Conservation (phyloP, 2,888 invertebrate genomes). For the Pseudeuparius sepicola region DNA sequence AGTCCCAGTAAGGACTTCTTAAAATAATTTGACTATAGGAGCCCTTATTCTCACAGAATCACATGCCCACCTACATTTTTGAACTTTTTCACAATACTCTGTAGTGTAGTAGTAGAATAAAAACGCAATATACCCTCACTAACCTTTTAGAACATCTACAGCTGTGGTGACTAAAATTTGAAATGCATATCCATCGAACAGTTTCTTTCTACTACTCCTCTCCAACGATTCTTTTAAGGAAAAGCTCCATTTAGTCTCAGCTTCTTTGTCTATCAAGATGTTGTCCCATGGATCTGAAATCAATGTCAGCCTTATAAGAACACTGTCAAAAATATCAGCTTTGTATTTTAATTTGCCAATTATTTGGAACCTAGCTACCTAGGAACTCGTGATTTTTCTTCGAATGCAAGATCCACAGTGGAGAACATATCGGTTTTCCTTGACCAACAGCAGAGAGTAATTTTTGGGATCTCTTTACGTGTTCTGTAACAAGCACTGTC, state of each 20-base stretch:
- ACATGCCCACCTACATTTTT: too few relatives aligned
- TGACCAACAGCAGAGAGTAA: slow-evolving; percentile 49
- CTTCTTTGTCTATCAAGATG: slow-evolving; percentile 41
- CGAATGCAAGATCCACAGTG: slow-evolving; percentile 33
- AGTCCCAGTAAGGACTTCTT: too few relatives aligned
- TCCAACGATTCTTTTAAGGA: slow-evolving; percentile 33
- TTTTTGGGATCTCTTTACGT: slow-evolving; percentile 49
- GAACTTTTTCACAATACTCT: too few relatives aligned
- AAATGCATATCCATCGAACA: slow-evolving; percentile 30
- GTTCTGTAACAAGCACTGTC: slow-evolving; percentile 46
- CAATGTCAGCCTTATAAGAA: too few relatives aligned
- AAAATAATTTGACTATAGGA: too few relatives aligned
- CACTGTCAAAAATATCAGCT: background rate
- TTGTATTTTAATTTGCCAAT: slow-evolving; percentile 3
- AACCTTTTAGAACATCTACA: slow-evolving; percentile 35
- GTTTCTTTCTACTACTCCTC: slow-evolving; percentile 26
- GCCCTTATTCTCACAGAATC: too few relatives aligned
- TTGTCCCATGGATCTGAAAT: slow-evolving; percentile 49
- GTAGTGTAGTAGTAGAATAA: too few relatives aligned
- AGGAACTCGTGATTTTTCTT: slow-evolving; percentile 32
- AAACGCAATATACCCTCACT: too few relatives aligned
- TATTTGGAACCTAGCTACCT: slow-evolving; percentile 25
- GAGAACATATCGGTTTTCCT: slow-evolving; percentile 48
- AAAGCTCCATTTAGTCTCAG: slow-evolving; percentile 45
- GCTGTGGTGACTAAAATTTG: slow-evolving; percentile 29